These are phyloP conservation scores for Morinoia aosen DNA, from an alignment of 2,888 invertebrate genomes.

Conservation along the genomic window DNA sequence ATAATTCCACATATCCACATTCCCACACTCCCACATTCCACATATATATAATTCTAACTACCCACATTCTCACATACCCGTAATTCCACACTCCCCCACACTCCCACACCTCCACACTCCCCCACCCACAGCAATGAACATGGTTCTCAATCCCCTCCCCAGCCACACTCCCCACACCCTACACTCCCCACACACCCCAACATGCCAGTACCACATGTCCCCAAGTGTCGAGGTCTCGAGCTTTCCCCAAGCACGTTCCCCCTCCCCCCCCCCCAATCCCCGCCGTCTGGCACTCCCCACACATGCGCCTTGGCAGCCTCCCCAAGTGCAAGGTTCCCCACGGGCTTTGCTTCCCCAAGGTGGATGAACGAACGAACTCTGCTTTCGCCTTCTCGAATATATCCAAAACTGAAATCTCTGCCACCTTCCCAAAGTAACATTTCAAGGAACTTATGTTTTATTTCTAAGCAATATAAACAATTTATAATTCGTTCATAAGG, in stretches of 20 bases:
- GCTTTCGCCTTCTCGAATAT: too few relatives aligned
- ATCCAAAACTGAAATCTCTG: too few relatives aligned
- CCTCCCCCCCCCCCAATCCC: background rate
- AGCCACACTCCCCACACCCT: background rate
- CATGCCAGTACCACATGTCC: background rate
- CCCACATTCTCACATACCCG: background rate
- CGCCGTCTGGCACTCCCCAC: background rate
- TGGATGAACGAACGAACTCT: too few relatives aligned
- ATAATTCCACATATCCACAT: background rate
- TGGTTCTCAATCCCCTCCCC: background rate
- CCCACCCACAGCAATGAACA: background rate
- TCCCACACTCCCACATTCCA: background rate
- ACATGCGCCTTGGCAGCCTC: background rate
- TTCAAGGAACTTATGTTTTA: too few relatives aligned
- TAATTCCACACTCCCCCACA: background rate
- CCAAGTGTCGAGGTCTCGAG: background rate
- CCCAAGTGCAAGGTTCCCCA: constrained; percentile 4
- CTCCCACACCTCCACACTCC: background rate
- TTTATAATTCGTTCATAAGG: too few relatives aligned
- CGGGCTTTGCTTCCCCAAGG: background rate
- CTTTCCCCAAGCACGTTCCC: background rate
- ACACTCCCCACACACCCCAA: background rate
- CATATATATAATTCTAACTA: background rate
- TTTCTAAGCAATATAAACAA: too few relatives aligned
- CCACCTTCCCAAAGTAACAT: too few relatives aligned